Percentiles rank a stretch among this genome's conserved stretches.
Conservation (phyloP, 2,797 vertebrate genomes). For the Gila robusta region DNA sequence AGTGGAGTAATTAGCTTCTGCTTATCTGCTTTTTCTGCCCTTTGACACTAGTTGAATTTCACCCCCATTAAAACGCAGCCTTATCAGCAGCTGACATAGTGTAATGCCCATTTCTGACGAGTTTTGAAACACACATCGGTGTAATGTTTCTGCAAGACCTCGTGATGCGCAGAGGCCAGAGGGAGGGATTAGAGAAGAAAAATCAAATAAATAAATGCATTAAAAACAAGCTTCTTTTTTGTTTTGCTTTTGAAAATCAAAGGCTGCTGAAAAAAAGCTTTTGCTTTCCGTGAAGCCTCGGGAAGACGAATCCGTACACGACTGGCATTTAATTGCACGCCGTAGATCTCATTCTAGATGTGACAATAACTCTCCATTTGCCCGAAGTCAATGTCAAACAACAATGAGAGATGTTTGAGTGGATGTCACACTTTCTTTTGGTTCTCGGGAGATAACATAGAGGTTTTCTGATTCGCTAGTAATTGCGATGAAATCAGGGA, state of each 20-base stretch:
- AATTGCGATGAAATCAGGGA: constrained; percentile 21
- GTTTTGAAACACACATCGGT: constrained; percentile 42
- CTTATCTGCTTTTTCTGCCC: constrained; percentile 60
- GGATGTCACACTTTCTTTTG: constrained; percentile 26
- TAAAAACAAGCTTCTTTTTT: constrained; percentile 22
- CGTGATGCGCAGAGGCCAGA: constrained; percentile 19
- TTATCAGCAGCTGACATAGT: constrained; percentile 53
- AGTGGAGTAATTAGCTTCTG: constrained; percentile 64
- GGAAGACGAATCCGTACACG: neutral
- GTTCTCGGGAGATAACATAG: neutral
- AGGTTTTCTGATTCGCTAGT: constrained; percentile 12
- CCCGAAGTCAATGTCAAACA: constrained; percentile 2
- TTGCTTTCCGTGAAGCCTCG: neutral
- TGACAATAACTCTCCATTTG: constrained; percentile 28
- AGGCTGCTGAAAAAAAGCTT: neutral
- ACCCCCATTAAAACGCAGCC: constrained; percentile 54
- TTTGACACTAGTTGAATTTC: constrained; percentile 52
- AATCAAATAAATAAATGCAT: neutral
- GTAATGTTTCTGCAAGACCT: constrained; percentile 34
- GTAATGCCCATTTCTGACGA: constrained; percentile 36
- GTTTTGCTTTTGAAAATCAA: constrained; percentile 9
- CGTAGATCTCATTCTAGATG: constrained; percentile 23
- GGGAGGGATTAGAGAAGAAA: constrained; percentile 38
- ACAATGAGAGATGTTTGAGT: constrained; percentile 21
- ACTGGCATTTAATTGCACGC: neutral